Evolutionary conservation across 92 coral and sea anemone genomes (phyloP), one percentile per base, ranked within the genome.

Genomic region (Chrysogorgia sp.): DNA sequence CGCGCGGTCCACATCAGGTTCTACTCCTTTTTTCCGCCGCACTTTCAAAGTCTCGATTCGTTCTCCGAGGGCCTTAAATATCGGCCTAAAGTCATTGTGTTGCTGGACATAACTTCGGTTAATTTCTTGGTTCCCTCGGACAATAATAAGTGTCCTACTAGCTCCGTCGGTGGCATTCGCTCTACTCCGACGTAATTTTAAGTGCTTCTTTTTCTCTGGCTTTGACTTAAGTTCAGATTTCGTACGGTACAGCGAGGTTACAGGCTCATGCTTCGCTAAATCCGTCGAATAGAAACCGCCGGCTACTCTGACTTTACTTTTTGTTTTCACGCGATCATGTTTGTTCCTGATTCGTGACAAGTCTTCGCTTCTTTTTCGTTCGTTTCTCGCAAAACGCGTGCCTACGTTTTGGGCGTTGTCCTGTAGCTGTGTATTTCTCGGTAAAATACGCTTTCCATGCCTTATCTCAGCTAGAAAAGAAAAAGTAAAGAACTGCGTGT

Each of bases 141-240:
- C 65, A 48, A 72, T 53, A 52, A 72, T 35, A 17, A 72, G 50
- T n/a, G 65, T 52, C 23, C 79, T 72, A 25, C 65, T 56, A 17
- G 52, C 65, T 52, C 31, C 64, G 4, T 72, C 8, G 2, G 32
- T 34, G 1, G 30, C 79, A 12, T 33, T 53, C 15, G 79, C 23
- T 5, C 52, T 47, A 19, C 24, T 21, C 24, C 64, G 76, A 2
- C 58, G 37, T 28, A 69, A 34, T 56, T 34, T 56, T 8, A 15
- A 40, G 5, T 0, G 48, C n/a, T 14, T 7, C 23, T 2, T 15
- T 57, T 8, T 3, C 32, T 23, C 17, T 15, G 14, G 31, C 21
- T 40, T 37, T 34, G 37, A 12, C 21, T 33, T 2, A 50, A 48
- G 45, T 52, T 28, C 41, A 0, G 3, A 15, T 65, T 69, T 22